Evolutionary conservation across 2,888 invertebrate genomes (phyloP).

Genomic region (Amphipoea lucens): DNA sequence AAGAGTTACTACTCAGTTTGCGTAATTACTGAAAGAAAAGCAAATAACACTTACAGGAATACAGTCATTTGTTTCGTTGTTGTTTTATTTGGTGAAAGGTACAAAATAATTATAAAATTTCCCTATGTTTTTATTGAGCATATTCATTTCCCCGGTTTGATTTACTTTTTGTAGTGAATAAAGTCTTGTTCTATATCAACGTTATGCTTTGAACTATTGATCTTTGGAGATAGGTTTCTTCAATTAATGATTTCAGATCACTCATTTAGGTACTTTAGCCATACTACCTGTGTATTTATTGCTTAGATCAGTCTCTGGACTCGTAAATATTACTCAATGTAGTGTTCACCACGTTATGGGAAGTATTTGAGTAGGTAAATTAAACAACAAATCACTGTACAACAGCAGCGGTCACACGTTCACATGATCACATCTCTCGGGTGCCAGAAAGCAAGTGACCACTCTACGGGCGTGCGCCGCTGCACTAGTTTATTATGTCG

Average conservation of each 20-base stretch:
- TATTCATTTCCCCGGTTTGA: background rate
- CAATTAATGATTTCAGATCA: background rate
- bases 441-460: too few relatives aligned
- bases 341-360: too few relatives aligned
- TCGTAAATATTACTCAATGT: background rate
- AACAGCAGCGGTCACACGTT: too few relatives aligned
- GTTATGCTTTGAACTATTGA: background rate
- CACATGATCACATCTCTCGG: too few relatives aligned
- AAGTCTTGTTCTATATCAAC: background rate
- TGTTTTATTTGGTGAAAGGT: background rate
- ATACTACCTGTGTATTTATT: background rate
- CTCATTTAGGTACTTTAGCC: too few relatives aligned
- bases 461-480: too few relatives aligned
- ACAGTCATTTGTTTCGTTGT: background rate
- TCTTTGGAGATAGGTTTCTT: background rate
- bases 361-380: too few relatives aligned
- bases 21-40: conserved; percentile 13
- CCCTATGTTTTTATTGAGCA: too few relatives aligned
- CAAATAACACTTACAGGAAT: conserved; percentile 1
- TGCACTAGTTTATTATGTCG: too few relatives aligned
- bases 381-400: too few relatives aligned
- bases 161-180: background rate
- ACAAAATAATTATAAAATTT: background rate
- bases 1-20: conserved; percentile 20
- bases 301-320: background rate